Base-by-base conservation (phyloP, 1,140 invertebrate species). In the Archivesica marissinica region DNA sequence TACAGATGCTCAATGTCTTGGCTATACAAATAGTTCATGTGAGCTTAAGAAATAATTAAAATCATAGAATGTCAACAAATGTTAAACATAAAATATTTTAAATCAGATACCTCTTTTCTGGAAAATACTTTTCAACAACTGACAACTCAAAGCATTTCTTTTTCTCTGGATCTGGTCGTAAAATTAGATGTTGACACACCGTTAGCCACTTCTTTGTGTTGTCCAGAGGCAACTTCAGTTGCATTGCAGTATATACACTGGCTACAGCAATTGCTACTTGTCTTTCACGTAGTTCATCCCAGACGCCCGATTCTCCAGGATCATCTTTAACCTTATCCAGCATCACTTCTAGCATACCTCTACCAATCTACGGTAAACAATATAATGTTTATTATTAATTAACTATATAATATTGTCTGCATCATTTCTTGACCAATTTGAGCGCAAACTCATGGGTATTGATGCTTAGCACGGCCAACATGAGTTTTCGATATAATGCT, bases 71-170 rank as follows among this genome's bases (percentile, higher is more conserved):
- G n/a, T n/a, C n/a, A n/a, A n/a, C n/a, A n/a, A n/a, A n/a, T n/a
- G n/a, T n/a, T n/a, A n/a, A n/a, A n/a, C n/a, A n/a, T n/a, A n/a
- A n/a, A n/a, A n/a, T n/a, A n/a, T n/a, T n/a, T n/a, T n/a, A n/a
- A n/a, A n/a, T n/a, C n/a, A n/a, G n/a, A n/a, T 59, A 59, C 54
- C 54, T 59, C 11, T 59, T 59, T 30, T 59, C 54, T 17, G 54
- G 54, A 28, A 59, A 59, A 17, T 59, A 59, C n/a, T 59, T 59
- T 28, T 59, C 54, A 6, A 59, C 6, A 59, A 59, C 33, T 4
- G 2, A 11, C 23, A 59, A 28, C 33, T 59, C 54, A 59, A 2
- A 9, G 23, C 54, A 59, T 6, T 25, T 17, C 33, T 59, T 59
- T 30, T 59, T 59, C 7, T 25, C 54, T 59, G 54, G 54, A 59